phyloP scores from a whole-genome alignment of 2,888 invertebrate genomes.

The Lydus trimaculatus region DNA sequence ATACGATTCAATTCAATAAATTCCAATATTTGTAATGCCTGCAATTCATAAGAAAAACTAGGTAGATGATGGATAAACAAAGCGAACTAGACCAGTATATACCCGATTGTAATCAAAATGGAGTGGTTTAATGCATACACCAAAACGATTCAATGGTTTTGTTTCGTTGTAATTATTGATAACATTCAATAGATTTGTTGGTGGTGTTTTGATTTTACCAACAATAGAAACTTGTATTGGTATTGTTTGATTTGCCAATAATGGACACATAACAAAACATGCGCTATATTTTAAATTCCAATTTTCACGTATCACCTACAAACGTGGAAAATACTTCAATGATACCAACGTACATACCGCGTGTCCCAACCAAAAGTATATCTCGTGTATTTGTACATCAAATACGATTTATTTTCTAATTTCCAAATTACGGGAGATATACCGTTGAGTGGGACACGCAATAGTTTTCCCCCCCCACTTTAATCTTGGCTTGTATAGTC shows the following conservation, averaged over 20 bases:
- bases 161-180: conserved; percentile 66
- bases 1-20: conserved; percentile 88
- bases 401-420: too few relatives aligned
- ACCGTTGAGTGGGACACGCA: too few relatives aligned
- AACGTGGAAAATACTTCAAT: too few relatives aligned
- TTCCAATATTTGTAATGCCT: conserved; percentile 83
- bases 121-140: conserved; percentile 89
- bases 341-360: too few relatives aligned
- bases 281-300: conserved; percentile 95
- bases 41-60: conserved; percentile 26
- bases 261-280: conserved; percentile 84
- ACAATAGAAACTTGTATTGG: conserved; percentile 78
- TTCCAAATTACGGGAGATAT: too few relatives aligned
- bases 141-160: conserved; percentile 63
- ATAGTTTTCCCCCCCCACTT: too few relatives aligned
- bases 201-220: conserved; percentile 65
- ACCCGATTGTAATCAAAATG: conserved; percentile 87
- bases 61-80: not conserved
- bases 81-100: conserved; percentile 16
- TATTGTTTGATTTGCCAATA: conserved; percentile 67
- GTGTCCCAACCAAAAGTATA: too few relatives aligned
- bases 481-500: conserved; percentile 78
- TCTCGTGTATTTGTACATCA: too few relatives aligned
- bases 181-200: conserved; percentile 71
- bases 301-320: conserved; percentile 86